Evolutionary conservation across 2,113 vertebrate species (phyloP).

Genomic region (Arizona elegans): DNA sequence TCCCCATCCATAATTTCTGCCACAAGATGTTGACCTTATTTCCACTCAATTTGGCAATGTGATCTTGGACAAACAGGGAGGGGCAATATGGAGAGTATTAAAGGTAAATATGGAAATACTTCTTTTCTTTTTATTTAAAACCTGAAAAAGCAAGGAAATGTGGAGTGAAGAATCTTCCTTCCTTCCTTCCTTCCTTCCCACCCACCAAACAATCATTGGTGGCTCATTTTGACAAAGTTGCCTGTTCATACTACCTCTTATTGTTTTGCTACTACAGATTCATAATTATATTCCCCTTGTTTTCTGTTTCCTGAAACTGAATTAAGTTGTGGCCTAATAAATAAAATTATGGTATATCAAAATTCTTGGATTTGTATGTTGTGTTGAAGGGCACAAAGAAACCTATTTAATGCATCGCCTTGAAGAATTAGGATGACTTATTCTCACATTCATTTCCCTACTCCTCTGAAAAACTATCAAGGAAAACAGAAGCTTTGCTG

Average conservation of each 20-base stretch:
- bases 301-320: not conserved
- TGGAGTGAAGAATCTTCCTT: not conserved
- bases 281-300: not conserved
- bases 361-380: not conserved
- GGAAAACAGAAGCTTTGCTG: not conserved
- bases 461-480: not conserved
- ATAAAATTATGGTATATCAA: not conserved
- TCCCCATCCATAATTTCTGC: not conserved
- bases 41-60: not conserved
- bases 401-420: not conserved
- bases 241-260: not conserved
- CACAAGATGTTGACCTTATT: not conserved
- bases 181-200: not conserved
- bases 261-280: not conserved
- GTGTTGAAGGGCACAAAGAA: not conserved
- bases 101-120: not conserved
- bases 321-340: not conserved
- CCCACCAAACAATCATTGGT: not conserved
- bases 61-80: not conserved
- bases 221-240: not conserved
- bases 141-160: not conserved
- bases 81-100: not conserved
- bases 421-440: rapidly evolving
- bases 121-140: not conserved
- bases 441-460: not conserved